Conservation (phyloP, 2,888 invertebrate species). For the Callimorpha dominula region DNA sequence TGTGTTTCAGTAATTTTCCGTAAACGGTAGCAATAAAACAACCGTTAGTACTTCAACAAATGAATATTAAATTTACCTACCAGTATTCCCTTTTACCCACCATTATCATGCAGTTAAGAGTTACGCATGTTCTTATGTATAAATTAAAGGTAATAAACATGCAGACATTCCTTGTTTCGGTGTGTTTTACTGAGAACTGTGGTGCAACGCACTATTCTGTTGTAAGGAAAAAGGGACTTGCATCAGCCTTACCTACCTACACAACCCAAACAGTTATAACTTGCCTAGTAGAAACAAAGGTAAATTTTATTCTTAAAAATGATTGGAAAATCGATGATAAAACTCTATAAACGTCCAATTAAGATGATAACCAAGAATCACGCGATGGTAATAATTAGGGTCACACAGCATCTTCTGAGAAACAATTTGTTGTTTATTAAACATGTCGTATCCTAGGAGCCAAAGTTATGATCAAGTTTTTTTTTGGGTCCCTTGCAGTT, state of each 20-base stretch:
- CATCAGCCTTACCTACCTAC: neutral
- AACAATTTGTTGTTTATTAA: slow-evolving; percentile 8
- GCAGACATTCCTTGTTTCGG: neutral
- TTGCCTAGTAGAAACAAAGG: neutral
- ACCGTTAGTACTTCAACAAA: neutral
- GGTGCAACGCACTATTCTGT: neutral
- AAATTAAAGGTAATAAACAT: neutral
- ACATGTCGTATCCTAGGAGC: neutral
- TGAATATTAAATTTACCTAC: neutral
- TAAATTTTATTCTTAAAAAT: too few relatives aligned
- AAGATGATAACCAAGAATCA: slow-evolving; percentile 12
- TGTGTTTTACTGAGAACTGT: neutral
- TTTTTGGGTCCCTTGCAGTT: too few relatives aligned
- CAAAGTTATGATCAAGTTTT: slow-evolving; percentile 1
- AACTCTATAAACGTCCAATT: slow-evolving; percentile 13
- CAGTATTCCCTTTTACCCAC: neutral
- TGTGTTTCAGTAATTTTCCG: neutral
- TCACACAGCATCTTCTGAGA: slow-evolving; percentile 6
- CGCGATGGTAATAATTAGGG: slow-evolving; percentile 13
- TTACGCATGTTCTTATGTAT: neutral
- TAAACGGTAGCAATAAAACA: neutral
- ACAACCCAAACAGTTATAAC: neutral
- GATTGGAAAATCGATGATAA: slow-evolving; percentile 13
- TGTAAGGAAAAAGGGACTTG: slow-evolving; percentile 4
- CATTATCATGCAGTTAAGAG: neutral